Evolutionary conservation across 2,797 vertebrate species (phyloP).

Genomic region (Discoglossus pictus): DNA sequence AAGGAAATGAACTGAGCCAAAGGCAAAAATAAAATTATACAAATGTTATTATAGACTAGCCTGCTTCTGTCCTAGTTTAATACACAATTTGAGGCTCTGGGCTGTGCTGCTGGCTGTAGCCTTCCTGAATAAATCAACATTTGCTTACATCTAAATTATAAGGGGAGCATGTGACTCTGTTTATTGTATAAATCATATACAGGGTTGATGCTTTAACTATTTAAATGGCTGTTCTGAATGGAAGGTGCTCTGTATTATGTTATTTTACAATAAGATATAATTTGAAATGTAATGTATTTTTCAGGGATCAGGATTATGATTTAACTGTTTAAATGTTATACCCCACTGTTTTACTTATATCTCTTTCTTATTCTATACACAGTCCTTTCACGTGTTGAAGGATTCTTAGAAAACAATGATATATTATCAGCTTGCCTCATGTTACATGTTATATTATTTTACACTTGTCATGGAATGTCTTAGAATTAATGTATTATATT

Average conservation of each 20-base stretch:
- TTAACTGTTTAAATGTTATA: no score
- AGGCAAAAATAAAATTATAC: constrained; percentile 99
- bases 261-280: not conserved
- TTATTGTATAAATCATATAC: constrained; percentile 99
- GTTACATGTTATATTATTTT: no score
- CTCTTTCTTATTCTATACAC: no score
- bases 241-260: not conserved
- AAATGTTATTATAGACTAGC: constrained; percentile 99
- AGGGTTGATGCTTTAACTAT: constrained; percentile 86
- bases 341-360: no score
- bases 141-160: constrained; percentile 99
- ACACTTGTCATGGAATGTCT: no score
- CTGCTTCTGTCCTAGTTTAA: constrained; percentile 99
- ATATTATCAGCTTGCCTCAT: no score
- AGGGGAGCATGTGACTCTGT: constrained; percentile 96
- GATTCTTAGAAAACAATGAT: no score
- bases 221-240: constrained; percentile 57
- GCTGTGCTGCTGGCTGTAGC: constrained; percentile 87
- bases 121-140: constrained; percentile 99
- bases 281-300: not conserved
- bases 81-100: constrained; percentile 93
- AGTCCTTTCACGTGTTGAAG: no score
- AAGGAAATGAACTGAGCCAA: constrained; percentile 99
- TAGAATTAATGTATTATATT: no score
- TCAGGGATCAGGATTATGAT: no score